These are phyloP conservation scores for Baronia brevicornis DNA, from an alignment of 2,888 invertebrate species.

Conservation along the genomic window DNA sequence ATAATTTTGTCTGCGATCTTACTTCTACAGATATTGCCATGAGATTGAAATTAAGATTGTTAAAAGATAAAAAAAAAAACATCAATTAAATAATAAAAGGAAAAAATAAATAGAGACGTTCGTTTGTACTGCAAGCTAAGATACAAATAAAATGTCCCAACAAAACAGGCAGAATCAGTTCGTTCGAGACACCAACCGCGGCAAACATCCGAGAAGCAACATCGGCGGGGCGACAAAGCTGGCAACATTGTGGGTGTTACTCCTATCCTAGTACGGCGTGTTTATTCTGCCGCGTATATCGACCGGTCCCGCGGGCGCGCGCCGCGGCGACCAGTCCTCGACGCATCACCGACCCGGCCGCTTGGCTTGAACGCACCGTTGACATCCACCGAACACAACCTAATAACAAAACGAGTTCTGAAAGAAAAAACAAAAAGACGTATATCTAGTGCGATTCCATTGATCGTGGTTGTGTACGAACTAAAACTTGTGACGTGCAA, in stretches of 20 bases:
- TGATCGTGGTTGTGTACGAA: slow-evolving; percentile 21
- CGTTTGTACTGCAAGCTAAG: slow-evolving; percentile 3
- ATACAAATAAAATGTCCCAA: slow-evolving; percentile 23
- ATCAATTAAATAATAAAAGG: background rate
- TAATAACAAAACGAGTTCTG: slow-evolving; percentile 26
- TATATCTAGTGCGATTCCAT: slow-evolving; percentile 17
- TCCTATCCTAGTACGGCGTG: slow-evolving; percentile 59
- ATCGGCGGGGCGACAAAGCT: slow-evolving; percentile 31
- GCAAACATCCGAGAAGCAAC: slow-evolving; percentile 44
- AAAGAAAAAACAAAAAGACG: slow-evolving; percentile 10
- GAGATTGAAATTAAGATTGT: slow-evolving; percentile 24
- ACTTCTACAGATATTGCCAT: slow-evolving; percentile 13
- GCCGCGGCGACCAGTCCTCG: slow-evolving; percentile 55
- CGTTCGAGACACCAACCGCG: slow-evolving; percentile 37
- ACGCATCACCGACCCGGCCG: slow-evolving; percentile 35
- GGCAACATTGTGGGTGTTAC: slow-evolving; percentile 50
- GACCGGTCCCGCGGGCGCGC: slow-evolving; percentile 58
- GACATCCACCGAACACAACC: slow-evolving; percentile 52
- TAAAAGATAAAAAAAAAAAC: slow-evolving; percentile 24
- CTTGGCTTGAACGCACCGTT: slow-evolving; percentile 40
- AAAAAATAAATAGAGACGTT: background rate
- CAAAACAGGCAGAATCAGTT: slow-evolving; percentile 15
- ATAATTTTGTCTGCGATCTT: slow-evolving; percentile 29
- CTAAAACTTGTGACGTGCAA: slow-evolving; percentile 37
- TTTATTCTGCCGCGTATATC: slow-evolving; percentile 73